Evolutionary conservation across 2,888 invertebrate species (phyloP), one percentile per base, ranked within the genome.

Genomic region (Synergus japonicus): DNA sequence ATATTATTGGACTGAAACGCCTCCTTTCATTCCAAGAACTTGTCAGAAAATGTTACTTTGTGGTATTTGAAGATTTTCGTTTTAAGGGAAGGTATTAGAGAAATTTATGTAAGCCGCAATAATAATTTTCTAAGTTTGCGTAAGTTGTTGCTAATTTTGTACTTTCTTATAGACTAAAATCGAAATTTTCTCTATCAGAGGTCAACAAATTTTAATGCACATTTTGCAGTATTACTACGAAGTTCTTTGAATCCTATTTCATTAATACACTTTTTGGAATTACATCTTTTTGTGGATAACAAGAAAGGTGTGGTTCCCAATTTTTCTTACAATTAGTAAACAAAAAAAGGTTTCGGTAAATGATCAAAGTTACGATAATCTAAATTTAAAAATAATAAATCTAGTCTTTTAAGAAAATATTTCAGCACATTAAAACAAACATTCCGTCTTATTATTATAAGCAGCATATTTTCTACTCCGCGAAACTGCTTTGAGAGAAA

Each of bases 381-480:
- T 8, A 37, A 41, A 15, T 41, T 65, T 1, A 15, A 65, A 65
- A 65, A 46, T n/a, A 1, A 69, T 29, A n/a, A 73, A 49, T 10
- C n/a, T 15, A 73, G n/a, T 54, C 15, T 29, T 22, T 49, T 49
- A 54, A 73, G n/a, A 54, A 54, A 22, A 73, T 66, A 43, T 66
- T 66, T n/a, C 43, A 41, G 37, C 15, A 67, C 67, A 66, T 66
- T 15, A 10, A 46, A 13, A 49, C 46, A 69, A 15, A 69, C 69
- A 73, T 73, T 73, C 73, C 73, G 37, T 54, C 54, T 73, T 73
- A 37, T 41, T 73, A 15, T 69, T 29, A 29, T 29, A 22, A 49
- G 44, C 69, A 29, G 69, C 67, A 67, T 67, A 13, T 69, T 49
- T 69, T 37, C n/a, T 49, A 69, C 73, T 73, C 54, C 54, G 54